Evolutionary conservation across 2,888 invertebrate genomes (phyloP).

Genomic region (Epirrhoe alternata): DNA sequence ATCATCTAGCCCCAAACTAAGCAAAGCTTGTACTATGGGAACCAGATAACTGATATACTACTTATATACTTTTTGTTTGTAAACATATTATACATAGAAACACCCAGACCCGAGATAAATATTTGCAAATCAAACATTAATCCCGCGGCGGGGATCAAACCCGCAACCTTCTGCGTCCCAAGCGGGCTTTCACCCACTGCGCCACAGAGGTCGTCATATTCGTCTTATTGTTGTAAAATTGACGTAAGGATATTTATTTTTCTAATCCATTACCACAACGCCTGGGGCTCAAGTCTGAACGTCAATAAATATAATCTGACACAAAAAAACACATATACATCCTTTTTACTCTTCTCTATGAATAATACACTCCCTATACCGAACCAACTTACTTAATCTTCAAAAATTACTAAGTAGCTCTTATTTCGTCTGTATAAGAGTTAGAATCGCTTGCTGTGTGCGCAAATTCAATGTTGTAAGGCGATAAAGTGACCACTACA

Average conservation of each 20-base stretch:
- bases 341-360: slow-evolving; percentile 55
- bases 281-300: slow-evolving; percentile 29
- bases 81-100: too few species aligned
- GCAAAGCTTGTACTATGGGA: too few species aligned
- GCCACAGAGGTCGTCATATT: too few species aligned
- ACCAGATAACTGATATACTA: too few species aligned
- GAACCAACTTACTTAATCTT: slow-evolving; percentile 34
- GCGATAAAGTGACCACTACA: slow-evolving; percentile 53
- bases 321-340: slow-evolving; percentile 50
- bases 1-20: too few species aligned
- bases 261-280: slow-evolving; percentile 9
- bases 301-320: slow-evolving; percentile 52
- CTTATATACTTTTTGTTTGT: too few species aligned
- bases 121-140: too few species aligned
- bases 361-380: slow-evolving; percentile 49
- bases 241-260: background rate
- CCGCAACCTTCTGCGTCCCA: too few species aligned
- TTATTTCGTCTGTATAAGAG: slow-evolving; percentile 38
- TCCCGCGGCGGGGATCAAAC: too few species aligned
- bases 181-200: too few species aligned
- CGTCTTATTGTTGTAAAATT: too few species aligned
- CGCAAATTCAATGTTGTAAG: slow-evolving; percentile 56
- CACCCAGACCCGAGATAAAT: too few species aligned
- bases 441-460: slow-evolving; percentile 25
- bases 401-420: slow-evolving; percentile 32